Evolutionary conservation across 1,140 invertebrate genomes (phyloP).

Genomic region (Gonatopus flavifemur): DNA sequence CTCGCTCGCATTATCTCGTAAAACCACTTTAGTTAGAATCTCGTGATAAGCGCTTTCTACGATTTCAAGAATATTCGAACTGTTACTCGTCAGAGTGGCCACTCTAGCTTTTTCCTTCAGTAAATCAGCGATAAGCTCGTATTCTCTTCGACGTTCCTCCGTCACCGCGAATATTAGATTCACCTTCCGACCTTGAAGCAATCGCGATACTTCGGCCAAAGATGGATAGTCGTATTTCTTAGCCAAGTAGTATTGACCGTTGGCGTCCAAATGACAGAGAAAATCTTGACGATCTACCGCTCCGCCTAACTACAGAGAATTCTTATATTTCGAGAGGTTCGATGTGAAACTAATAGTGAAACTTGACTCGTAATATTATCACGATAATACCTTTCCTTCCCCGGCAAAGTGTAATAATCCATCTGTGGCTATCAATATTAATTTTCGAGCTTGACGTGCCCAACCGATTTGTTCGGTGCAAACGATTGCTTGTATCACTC

Average conservation of each 20-base stretch:
- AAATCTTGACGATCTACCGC: conserved; percentile 33
- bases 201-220: conserved; percentile 32
- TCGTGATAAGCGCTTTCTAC: conserved; percentile 35
- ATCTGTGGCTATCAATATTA: conserved; percentile 66
- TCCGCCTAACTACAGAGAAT: conserved; percentile 38
- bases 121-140: conserved; percentile 26
- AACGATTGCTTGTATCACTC: conserved; percentile 59
- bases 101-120: conserved; percentile 32
- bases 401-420: conserved; percentile 67
- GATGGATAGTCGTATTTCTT: conserved; percentile 37
- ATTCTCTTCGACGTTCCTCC: conserved; percentile 27
- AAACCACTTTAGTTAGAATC: conserved; percentile 29
- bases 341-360: not conserved
- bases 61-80: conserved; percentile 42
- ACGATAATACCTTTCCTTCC: conserved; percentile 58
- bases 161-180: conserved; percentile 40
- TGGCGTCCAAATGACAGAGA: conserved; percentile 30
- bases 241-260: conserved; percentile 29
- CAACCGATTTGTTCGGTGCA: conserved; percentile 62
- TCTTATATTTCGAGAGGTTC: no score
- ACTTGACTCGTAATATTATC: not conserved
- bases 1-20: conserved; percentile 32
- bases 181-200: conserved; percentile 27
- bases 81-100: conserved; percentile 30
- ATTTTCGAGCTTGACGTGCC: conserved; percentile 60